Conservation (phyloP, 2,113 vertebrate genomes). For the Acinonyx jubatus region DNA sequence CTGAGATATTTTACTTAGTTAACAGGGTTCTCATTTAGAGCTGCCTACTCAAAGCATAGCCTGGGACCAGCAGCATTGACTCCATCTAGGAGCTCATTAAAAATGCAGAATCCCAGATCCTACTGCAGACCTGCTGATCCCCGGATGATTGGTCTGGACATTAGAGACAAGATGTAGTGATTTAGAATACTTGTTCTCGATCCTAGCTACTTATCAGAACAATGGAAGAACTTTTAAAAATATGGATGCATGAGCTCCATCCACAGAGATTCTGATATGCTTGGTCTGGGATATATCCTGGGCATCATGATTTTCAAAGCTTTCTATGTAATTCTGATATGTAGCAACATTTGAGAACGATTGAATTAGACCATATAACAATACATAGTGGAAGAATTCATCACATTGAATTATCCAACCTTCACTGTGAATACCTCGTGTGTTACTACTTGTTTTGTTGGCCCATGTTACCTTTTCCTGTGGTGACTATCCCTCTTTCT, state of each 20-base stretch:
- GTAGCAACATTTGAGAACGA: neutral
- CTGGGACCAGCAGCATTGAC: neutral
- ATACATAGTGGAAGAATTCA: neutral
- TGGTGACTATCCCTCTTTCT: neutral
- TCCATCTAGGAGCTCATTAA: neutral
- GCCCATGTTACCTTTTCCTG: neutral
- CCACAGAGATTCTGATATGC: neutral
- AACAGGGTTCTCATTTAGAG: neutral
- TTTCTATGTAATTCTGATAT: neutral
- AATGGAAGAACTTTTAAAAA: neutral
- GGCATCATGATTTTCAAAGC: neutral
- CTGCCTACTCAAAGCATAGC: neutral
- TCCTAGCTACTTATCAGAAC: neutral
- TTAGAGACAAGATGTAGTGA: neutral
- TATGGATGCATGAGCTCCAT: neutral
- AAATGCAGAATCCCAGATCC: neutral
- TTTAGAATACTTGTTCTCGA: neutral
- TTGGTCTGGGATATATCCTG: neutral
- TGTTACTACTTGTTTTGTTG: neutral
- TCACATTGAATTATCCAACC: neutral
- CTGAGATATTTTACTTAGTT: neutral
- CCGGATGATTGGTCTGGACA: neutral
- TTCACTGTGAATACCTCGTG: neutral
- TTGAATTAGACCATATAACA: neutral
- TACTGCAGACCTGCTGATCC: neutral